Conservation (phyloP, 2,113 vertebrate species). For the Caretta caretta region DNA sequence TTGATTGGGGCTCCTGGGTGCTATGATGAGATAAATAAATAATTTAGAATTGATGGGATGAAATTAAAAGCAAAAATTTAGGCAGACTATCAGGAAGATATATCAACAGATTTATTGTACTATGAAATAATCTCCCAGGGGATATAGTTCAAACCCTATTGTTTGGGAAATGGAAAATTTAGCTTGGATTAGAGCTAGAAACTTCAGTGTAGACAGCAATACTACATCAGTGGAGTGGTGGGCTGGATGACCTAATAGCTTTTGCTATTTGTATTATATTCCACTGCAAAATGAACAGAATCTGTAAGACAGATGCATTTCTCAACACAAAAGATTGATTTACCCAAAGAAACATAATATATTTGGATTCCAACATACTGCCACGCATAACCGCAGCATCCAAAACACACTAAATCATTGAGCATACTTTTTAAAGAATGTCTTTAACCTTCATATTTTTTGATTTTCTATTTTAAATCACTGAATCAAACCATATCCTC, state of each 20-base stretch:
- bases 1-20: background rate
- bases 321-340: background rate
- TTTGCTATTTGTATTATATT: background rate
- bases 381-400: background rate
- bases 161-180: constrained; percentile 50
- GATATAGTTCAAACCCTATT: constrained; percentile 14
- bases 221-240: background rate
- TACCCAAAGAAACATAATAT: background rate
- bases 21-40: constrained; percentile 13
- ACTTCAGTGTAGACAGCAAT: constrained; percentile 26
- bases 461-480: constrained; percentile 3
- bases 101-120: constrained; percentile 33
- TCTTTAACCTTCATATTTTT: constrained; percentile 2
- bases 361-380: background rate
- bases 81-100: constrained; percentile 47
- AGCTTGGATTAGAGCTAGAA: constrained; percentile 53
- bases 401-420: background rate
- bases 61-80: constrained; percentile 57
- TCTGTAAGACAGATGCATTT: background rate
- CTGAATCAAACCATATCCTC: background rate
- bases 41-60: constrained; percentile 36
- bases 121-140: constrained; percentile 56
- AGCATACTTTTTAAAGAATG: background rate
- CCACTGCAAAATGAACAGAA: background rate
- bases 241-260: background rate